Conservation (phyloP, 2,113 vertebrate genomes). For the Rhabdornis inornatus region DNA sequence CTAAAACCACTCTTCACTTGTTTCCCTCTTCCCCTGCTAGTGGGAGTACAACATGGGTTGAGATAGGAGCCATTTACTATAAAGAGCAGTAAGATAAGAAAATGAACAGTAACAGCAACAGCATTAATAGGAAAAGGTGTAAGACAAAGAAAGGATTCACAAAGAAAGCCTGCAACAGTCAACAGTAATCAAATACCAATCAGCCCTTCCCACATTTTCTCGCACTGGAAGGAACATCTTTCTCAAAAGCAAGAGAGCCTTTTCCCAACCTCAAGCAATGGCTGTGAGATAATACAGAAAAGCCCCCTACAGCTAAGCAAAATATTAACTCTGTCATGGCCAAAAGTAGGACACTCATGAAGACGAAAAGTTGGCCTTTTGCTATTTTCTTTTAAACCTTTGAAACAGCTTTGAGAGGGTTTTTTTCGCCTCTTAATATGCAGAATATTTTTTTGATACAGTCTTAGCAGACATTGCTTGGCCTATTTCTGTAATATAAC, state of each 20-base stretch:
- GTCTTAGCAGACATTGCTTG: neutral
- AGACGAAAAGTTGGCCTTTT: neutral
- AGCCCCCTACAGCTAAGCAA: neutral
- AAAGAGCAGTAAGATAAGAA: neutral
- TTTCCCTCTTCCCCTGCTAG: neutral
- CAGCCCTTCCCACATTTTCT: neutral
- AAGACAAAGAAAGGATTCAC: neutral
- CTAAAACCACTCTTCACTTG: neutral
- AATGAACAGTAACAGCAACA: neutral
- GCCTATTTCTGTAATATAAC: neutral
- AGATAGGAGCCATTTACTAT: neutral
- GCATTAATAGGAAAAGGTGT: neutral
- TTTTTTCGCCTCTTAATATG: neutral
- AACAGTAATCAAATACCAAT: neutral
- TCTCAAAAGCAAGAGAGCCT: neutral
- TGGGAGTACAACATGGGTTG: neutral
- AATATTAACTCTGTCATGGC: neutral
- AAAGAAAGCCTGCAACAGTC: neutral
- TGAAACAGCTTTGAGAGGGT: neutral
- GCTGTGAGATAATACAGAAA: neutral
- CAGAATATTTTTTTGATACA: neutral
- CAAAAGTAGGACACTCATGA: neutral
- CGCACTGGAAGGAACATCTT: fast-evolving
- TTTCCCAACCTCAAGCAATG: neutral
- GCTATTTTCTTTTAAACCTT: neutral